Evolutionary conservation across 2,113 vertebrate species (phyloP).

Genomic region (Arenaria interpres): DNA sequence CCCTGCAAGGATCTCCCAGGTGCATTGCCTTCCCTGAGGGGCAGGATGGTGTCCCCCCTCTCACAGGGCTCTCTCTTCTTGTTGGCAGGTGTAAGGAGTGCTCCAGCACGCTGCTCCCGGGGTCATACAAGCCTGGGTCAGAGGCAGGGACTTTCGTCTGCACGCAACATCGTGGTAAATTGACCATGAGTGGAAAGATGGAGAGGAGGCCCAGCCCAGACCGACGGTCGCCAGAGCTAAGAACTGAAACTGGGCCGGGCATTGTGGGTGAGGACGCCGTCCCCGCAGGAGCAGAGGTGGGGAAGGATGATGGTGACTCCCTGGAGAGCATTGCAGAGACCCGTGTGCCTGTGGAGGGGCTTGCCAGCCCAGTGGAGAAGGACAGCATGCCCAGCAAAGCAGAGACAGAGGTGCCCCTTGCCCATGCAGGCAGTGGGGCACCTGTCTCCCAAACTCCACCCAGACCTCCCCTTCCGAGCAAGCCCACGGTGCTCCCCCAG

Average conservation of each 20-base stretch:
- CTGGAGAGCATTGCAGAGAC: background rate
- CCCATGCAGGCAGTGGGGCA: background rate
- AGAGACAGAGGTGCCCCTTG: background rate
- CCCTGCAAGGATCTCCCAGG: background rate
- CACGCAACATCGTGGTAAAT: slow-evolving; percentile 79
- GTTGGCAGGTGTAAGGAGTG: slow-evolving; percentile 88
- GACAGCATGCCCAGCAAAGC: background rate
- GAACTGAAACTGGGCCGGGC: background rate
- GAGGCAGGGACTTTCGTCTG: slow-evolving; percentile 88
- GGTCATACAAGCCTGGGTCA: slow-evolving; percentile 84
- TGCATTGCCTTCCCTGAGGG: background rate
- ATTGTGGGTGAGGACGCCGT: background rate
- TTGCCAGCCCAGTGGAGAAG: background rate
- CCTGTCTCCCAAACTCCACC: slow-evolving; percentile 26
- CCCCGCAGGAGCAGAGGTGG: background rate
- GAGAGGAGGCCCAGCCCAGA: slow-evolving; percentile 64
- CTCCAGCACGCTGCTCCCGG: slow-evolving; percentile 89
- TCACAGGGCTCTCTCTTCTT: background rate
- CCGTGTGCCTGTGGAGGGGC: background rate
- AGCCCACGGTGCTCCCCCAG: slow-evolving; percentile 34
- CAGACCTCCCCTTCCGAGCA: slow-evolving; percentile 72
- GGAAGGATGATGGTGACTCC: background rate
- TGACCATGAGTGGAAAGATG: slow-evolving; percentile 60
- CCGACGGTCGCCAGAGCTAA: slow-evolving; percentile 12
- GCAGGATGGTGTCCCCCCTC: background rate